phyloP scores from a whole-genome alignment of 2,113 vertebrate genomes.

The Pseudonaja textilis region DNA sequence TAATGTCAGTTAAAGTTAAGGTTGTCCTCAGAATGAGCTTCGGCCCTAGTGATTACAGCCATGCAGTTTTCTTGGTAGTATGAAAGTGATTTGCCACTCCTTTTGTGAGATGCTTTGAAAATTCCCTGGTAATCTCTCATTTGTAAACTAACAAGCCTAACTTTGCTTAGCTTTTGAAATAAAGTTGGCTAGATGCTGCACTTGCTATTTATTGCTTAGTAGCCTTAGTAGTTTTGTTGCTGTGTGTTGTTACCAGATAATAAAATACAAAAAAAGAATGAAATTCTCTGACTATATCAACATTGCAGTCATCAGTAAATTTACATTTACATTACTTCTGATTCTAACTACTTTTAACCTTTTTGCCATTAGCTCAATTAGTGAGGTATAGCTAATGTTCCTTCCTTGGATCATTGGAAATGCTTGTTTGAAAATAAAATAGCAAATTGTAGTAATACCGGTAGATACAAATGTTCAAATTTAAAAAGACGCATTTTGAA shows the following conservation, averaged over 20 bases:
- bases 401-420: slow-evolving; percentile 20
- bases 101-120: background rate
- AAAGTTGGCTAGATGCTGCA: background rate
- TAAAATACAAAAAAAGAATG: slow-evolving; percentile 10
- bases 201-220: slow-evolving; percentile 3
- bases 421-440: background rate
- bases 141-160: background rate
- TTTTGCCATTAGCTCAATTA: slow-evolving; percentile 40
- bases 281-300: slow-evolving; percentile 6
- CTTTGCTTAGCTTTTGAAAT: background rate
- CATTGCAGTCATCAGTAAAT: background rate
- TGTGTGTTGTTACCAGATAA: slow-evolving; percentile 26
- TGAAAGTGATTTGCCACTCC: background rate
- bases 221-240: slow-evolving; percentile 1
- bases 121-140: background rate
- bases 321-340: slow-evolving; percentile 25
- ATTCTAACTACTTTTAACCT: slow-evolving; percentile 35
- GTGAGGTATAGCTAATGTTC: slow-evolving; percentile 39
- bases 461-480: background rate
- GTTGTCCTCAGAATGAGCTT: background rate
- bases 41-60: background rate
- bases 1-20: slow-evolving; percentile 9
- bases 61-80: background rate
- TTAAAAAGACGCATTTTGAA: background rate
- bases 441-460: slow-evolving; percentile 23